A percentile compares a stretch with the other conserved stretches of the same genome.
Conservation (phyloP, 2,113 vertebrate species). For the Tringa solitaria region DNA sequence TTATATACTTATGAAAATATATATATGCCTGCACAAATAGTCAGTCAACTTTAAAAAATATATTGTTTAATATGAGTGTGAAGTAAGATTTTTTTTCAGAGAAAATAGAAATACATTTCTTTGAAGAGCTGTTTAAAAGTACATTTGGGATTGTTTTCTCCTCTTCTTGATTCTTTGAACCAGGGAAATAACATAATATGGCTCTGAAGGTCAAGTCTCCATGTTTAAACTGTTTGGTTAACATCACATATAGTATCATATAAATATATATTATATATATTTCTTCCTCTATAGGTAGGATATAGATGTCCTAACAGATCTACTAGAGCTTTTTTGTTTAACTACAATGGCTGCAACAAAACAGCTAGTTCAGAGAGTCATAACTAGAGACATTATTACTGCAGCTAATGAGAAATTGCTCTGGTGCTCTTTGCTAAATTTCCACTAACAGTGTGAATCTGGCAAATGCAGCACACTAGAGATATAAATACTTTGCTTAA, state of each 20-base stretch:
- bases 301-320: not conserved
- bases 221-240: not conserved
- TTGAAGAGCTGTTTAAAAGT: not conserved
- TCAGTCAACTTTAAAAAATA: not conserved
- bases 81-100: not conserved
- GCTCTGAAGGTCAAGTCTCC: not conserved
- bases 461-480: not conserved
- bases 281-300: not conserved
- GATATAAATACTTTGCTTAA: conserved; percentile 11
- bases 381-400: not conserved
- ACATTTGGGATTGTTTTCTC: not conserved
- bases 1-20: not conserved
- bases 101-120: not conserved
- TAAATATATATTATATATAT: not conserved
- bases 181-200: not conserved
- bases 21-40: not conserved
- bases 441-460: not conserved
- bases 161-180: not conserved
- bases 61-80: not conserved
- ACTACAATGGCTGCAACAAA: not conserved
- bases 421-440: not conserved
- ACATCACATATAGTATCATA: not conserved
- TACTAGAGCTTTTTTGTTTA: not conserved
- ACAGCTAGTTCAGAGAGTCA: not conserved
- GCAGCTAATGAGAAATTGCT: not conserved